Base-by-base conservation (phyloP, 1,140 invertebrate genomes). In the Diabrotica undecimpunctata region DNA sequence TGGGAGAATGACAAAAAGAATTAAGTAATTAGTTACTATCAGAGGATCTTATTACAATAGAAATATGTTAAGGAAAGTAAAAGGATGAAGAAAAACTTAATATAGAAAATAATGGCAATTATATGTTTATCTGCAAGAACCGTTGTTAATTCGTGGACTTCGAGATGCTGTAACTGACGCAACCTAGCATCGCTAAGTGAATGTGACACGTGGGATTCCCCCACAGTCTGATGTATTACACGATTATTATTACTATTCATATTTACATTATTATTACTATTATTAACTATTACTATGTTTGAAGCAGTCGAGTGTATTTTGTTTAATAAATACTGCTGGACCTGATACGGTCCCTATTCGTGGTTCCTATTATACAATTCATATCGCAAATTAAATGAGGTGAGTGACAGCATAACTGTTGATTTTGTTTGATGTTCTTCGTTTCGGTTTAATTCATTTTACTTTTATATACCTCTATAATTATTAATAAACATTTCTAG, bases 201-300 rank as follows among this genome's bases (percentile, higher is more conserved):
- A 73, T 77, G 75, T 77, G 74, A 75, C 73, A 74, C 71, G 70
- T 75, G 75, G 69, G 65, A 37, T 65, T 37, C 46, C 64, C 25
- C 57, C 58, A 69, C 61, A 36, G 62, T 66, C 73, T 72, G 75
- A 76, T 74, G 73, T 78, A 78, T 78, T 76, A 78, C 72, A 79
- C 77, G 72, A 79, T 79, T 79, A 79, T 79, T 79, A 79, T 79
- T 79, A 79, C 75, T 79, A 79, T 79, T 79, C 78, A 78, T 75
- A 77, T 76, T 46, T 77, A 75, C 71, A 72, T 71, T 69, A 74
- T 70, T 71, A 70, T 67, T 71, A 69, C 54, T 70, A 70, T 71
- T 76, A 75, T 76, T 74, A 69, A 70, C 70, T 76, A 75, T 74
- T 72, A 69, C 73, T 74, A 73, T 73, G 71, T 74, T 69, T 70